Base-by-base conservation (phyloP, 1,140 invertebrate species). In the Mactra quadrangularis region DNA sequence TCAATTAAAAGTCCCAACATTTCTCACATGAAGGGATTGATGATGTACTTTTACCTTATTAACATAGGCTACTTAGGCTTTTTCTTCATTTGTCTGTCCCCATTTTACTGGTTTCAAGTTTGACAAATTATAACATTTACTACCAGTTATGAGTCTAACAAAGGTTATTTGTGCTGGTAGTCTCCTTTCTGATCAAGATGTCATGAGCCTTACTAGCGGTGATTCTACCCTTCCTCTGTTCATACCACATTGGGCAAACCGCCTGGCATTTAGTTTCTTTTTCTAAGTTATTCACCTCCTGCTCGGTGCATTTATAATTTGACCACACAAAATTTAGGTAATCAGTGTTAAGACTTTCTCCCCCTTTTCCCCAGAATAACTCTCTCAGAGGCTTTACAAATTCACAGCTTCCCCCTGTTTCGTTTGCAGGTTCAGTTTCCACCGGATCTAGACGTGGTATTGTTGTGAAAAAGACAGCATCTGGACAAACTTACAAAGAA, bases 381-480 rank as follows among this genome's bases (percentile, higher is more conserved):
- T 71, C 70, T 47, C 72, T 76, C 13, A 76, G 55, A 45, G 72
- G 72, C 15, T 76, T 3, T 11, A 76, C 31, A 33, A 9, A 15
- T 27, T 38, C 6, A 1, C 62, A 45, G 19, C 15, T 2, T 38
- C 62, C 72, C 4, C 59, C 72, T 29, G 19, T 45, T 76, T 76
- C 72, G 25, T 53, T n/a, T 3, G 55, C 72, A 27, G 72, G 45
- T 31, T 76, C 55, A 29, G 72, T 76, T 15, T 76, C 72, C 29
- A 41, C 55, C 11, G 72, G 72, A 76, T 76, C 72, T 13, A 76
- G 57, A 31, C 55, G 72, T 25, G 72, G 72, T 2, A 76, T 62
- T 4, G 31, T 60, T 2, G 55, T 25, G 41, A 76, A 76, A 60
- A 76, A 59, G 3, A 76, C 72, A 60, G 53, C 72, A 60, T 62